Percentiles rank a stretch among this genome's conserved stretches.
phyloP scores from a whole-genome alignment of 2,888 invertebrate genomes.

The Iselma pallidipennis region DNA sequence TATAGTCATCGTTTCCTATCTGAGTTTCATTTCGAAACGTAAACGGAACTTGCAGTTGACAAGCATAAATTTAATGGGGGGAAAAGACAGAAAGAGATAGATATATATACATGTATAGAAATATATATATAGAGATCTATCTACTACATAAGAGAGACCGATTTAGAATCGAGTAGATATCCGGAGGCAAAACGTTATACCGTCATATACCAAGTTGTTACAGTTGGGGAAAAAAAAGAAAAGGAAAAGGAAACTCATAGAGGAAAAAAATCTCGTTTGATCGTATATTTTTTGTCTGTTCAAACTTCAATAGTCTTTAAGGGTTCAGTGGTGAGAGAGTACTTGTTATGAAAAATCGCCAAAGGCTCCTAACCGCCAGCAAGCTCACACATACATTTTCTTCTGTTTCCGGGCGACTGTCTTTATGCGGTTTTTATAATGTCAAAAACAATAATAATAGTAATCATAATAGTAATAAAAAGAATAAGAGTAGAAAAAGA shows the following conservation, averaged over 20 bases:
- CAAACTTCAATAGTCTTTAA: background rate
- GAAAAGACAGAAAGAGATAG: conserved; percentile 31
- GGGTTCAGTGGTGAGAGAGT: background rate
- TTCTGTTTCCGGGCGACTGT: background rate
- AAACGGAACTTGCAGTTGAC: conserved; percentile 41
- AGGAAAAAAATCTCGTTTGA: background rate
- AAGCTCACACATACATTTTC: background rate
- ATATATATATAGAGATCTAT: no score
- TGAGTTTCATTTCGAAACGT: conserved; percentile 33
- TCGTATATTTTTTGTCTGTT: background rate
- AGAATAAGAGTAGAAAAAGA: no score
- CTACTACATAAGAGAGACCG: no score
- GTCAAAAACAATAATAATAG: no score
- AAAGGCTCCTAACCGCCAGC: background rate
- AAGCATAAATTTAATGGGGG: conserved; percentile 39
- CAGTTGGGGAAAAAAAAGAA: background rate
- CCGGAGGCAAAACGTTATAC: conserved; percentile 43
- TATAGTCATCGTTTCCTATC: conserved; percentile 9
- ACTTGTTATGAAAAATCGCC: background rate
- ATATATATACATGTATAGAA: conserved; percentile 15
- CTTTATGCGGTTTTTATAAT: background rate
- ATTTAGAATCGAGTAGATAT: conserved; percentile 41
- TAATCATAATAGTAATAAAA: no score
- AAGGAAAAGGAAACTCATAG: background rate
- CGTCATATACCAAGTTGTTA: conserved; percentile 27